phyloP scores from a whole-genome alignment of 1,140 invertebrate species.

The Oedothorax gibbosus region DNA sequence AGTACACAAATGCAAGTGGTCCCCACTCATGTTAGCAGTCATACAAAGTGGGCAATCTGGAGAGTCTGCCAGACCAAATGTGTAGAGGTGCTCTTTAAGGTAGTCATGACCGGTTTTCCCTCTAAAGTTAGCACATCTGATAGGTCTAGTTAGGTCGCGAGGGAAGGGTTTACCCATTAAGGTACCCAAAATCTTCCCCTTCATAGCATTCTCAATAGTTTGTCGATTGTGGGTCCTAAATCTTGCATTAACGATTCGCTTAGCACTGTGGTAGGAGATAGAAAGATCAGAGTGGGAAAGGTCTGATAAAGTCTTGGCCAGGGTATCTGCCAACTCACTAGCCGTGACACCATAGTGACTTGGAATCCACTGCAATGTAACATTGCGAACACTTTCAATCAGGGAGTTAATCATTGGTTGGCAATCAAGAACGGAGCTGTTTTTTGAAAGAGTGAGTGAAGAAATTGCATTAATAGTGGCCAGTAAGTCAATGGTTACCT shows the following conservation, averaged over 20 bases:
- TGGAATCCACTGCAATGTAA: slow-evolving; percentile 9
- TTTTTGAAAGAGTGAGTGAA: slow-evolving; percentile 1
- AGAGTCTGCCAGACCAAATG: too few species aligned
- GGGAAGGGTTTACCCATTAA: not conserved
- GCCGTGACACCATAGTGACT: not conserved
- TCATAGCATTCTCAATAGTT: not conserved
- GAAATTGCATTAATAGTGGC: not conserved
- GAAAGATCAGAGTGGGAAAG: not conserved
- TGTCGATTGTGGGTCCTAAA: not conserved
- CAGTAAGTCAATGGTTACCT: too few species aligned
- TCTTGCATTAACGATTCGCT: not conserved
- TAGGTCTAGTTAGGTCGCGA: not conserved
- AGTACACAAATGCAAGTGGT: too few species aligned
- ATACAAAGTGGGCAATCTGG: too few species aligned
- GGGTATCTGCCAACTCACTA: not conserved
- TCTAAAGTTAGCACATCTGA: not conserved
- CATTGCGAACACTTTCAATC: not conserved
- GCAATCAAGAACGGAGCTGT: not conserved
- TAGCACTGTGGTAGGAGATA: slow-evolving; percentile 1
- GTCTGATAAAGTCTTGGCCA: not conserved
- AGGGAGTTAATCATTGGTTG: not conserved
- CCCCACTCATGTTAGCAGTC: too few species aligned
- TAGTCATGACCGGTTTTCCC: not conserved
- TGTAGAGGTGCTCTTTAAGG: too few species aligned
- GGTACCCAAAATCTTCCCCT: not conserved